phyloP scores from a whole-genome alignment of 2,113 vertebrate genomes.

The Limnothrissa miodon region DNA sequence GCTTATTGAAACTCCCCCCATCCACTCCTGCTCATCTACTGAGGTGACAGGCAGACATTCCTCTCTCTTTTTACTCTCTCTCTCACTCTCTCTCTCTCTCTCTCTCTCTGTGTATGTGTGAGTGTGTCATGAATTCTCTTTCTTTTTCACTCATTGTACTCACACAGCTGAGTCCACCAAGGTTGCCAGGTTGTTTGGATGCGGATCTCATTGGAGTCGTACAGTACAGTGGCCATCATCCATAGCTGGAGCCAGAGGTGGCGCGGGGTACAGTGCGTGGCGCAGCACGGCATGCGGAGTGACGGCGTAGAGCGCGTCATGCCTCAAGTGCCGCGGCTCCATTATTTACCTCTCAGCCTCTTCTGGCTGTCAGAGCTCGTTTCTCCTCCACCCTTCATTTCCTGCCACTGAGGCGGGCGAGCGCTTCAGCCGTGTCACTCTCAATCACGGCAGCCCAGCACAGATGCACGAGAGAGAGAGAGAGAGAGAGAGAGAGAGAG shows the following conservation, averaged over 20 bases:
- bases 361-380: constrained; percentile 58
- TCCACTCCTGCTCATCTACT: constrained; percentile 2
- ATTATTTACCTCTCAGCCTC: constrained; percentile 59
- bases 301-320: neutral
- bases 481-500: neutral
- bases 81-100: neutral
- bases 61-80: neutral
- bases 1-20: constrained; percentile 1
- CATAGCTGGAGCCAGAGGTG: neutral
- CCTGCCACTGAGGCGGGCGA: constrained; percentile 20
- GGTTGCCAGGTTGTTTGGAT: constrained; percentile 24
- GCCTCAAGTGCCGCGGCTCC: constrained; percentile 19
- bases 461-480: neutral
- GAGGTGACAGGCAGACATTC: neutral
- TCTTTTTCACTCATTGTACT: neutral
- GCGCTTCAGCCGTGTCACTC: constrained; percentile 30
- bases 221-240: neutral
- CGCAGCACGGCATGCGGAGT: neutral
- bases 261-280: too few species aligned
- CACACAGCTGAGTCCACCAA: constrained; percentile 1
- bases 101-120: neutral
- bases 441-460: constrained; percentile 41
- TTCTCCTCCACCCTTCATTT: constrained; percentile 45
- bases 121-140: neutral
- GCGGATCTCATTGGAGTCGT: constrained; percentile 31